Conservation (phyloP, 2,888 invertebrate genomes). For the Conus canariensis region DNA sequence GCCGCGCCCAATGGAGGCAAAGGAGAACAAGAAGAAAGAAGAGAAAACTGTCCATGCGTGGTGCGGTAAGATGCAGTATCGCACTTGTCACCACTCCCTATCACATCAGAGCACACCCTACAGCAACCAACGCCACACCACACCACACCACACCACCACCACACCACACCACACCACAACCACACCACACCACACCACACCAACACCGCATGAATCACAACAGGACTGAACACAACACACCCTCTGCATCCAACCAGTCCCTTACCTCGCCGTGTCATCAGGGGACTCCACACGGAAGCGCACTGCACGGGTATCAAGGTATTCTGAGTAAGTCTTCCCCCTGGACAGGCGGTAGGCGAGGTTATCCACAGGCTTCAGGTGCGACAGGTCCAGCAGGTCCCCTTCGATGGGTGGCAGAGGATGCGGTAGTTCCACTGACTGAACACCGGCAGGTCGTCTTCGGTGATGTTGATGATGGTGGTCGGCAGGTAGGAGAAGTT, state of each 20-base stretch:
- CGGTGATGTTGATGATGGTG: conserved; percentile 53
- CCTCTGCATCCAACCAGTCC: background rate
- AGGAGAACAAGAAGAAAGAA: no score
- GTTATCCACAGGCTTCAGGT: conserved; percentile 60
- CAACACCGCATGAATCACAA: no score
- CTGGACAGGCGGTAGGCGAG: conserved; percentile 53
- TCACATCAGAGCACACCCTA: no score
- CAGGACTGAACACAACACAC: no score
- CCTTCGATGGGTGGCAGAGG: conserved; percentile 57
- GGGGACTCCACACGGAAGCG: background rate
- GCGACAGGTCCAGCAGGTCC: conserved; percentile 57
- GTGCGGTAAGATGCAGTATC: no score
- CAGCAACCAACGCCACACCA: no score
- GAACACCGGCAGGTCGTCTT: conserved; percentile 51
- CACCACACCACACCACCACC: no score
- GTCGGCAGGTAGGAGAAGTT: conserved; percentile 68
- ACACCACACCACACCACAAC: no score
- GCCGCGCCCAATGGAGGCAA: no score
- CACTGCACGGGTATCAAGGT: background rate
- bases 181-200: no score
- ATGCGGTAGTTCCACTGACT: conserved; percentile 66
- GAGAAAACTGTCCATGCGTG: no score
- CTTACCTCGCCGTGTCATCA: background rate
- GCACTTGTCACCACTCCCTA: no score
- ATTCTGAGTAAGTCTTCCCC: background rate